A percentile compares a stretch with the other conserved stretches of the same genome.
Conservation (phyloP, 2,113 vertebrate genomes). For the Phaethon lepturus region DNA sequence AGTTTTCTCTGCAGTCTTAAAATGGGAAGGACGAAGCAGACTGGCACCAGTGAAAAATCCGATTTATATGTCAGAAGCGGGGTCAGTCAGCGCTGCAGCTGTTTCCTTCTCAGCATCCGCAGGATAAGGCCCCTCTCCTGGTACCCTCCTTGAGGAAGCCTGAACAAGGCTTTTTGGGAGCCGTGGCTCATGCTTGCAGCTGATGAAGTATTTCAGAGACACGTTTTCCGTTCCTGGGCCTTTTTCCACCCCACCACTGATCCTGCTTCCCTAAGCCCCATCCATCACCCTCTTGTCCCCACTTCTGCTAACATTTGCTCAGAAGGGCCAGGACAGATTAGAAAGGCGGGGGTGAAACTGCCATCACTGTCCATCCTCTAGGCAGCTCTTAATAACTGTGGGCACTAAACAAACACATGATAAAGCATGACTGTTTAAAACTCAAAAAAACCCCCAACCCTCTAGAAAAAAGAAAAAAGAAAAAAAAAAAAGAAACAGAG, state of each 20-base stretch:
- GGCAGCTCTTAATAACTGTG: not conserved
- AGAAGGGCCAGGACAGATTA: not conserved
- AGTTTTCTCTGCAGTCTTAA: not conserved
- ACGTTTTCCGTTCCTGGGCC: not conserved
- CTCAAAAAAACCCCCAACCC: not conserved
- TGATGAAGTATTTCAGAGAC: not conserved
- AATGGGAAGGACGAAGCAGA: not conserved
- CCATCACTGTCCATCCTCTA: not conserved
- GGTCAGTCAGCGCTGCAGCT: not conserved
- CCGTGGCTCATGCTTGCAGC: not conserved
- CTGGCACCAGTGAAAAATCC: not conserved
- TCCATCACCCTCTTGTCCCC: not conserved
- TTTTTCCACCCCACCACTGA: not conserved
- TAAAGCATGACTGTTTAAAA: not conserved
- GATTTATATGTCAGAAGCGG: not conserved
- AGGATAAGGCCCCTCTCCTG: not conserved
- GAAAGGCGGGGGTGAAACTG: not conserved
- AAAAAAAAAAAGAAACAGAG: not conserved
- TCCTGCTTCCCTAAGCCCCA: not conserved
- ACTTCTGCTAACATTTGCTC: constrained; percentile 39
- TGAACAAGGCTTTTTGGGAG: not conserved
- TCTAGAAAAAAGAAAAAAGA: not conserved
- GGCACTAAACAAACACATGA: not conserved
- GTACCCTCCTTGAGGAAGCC: not conserved
- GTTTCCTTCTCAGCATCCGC: not conserved